Percentiles rank a stretch among this genome's conserved stretches.
These are phyloP conservation scores for Xylocampa areola DNA, from an alignment of 2,888 invertebrate species.

Conservation along the genomic window DNA sequence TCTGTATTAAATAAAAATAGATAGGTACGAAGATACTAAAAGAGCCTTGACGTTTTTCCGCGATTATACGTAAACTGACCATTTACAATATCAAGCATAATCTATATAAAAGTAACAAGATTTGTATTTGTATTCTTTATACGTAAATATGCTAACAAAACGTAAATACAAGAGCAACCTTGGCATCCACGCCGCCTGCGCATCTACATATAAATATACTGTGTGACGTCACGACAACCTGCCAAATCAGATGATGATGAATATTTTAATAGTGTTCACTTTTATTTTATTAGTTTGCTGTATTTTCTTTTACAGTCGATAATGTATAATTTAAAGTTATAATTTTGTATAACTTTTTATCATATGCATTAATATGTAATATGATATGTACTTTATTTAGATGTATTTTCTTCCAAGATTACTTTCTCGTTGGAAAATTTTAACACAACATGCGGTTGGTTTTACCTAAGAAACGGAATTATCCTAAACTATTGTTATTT, in stretches of 20 bases:
- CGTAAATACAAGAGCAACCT: conserved; percentile 69
- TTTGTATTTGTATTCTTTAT: conserved; percentile 34
- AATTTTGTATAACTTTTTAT: too few species aligned
- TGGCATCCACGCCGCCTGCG: conserved; percentile 69
- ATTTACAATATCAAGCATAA: conserved; percentile 6
- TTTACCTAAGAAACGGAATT: too few species aligned
- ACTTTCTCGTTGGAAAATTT: too few species aligned
- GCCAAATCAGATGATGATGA: conserved; percentile 60
- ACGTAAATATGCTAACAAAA: conserved; percentile 50
- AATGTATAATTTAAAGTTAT: too few species aligned
- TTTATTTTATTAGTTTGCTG: too few species aligned
- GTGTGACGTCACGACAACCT: conserved; percentile 60
- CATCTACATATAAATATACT: conserved; percentile 64
- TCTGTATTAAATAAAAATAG: conserved; percentile 33
- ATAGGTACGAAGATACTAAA: conserved; percentile 23
- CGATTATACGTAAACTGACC: conserved; percentile 36
- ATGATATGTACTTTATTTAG: too few species aligned
- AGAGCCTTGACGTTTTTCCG: conserved; percentile 60
- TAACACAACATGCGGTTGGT: too few species aligned
- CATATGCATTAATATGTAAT: too few species aligned
- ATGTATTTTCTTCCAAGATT: too few species aligned
- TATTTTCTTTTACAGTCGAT: too few species aligned
- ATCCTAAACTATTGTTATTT: too few species aligned
- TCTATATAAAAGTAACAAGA: conserved; percentile 34
- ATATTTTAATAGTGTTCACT: too few species aligned